Percentiles rank a stretch among this genome's conserved stretches.
These are phyloP conservation scores for Plagiodera versicolora DNA, from an alignment of 2,888 invertebrate genomes.

Conservation along the genomic window DNA sequence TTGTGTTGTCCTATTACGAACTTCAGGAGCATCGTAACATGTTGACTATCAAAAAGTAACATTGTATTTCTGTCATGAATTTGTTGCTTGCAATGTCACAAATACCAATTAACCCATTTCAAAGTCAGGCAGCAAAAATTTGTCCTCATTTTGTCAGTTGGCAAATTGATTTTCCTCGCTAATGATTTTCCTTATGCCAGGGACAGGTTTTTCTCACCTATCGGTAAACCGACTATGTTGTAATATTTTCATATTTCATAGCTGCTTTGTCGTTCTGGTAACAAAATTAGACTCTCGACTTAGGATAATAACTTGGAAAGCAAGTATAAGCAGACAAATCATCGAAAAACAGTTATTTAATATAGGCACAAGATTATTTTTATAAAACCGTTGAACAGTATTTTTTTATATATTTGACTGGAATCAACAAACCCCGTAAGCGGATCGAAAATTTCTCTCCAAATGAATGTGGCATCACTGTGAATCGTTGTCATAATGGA, in stretches of 20 bases:
- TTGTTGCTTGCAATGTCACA: neutral
- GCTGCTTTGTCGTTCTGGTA: conserved; percentile 21
- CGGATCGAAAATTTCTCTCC: no score
- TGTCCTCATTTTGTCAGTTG: conserved; percentile 11
- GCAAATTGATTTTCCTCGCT: conserved; percentile 28
- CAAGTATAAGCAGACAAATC: conserved; percentile 22
- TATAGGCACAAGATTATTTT: no score
- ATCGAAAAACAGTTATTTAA: conserved; percentile 19
- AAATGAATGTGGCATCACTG: no score
- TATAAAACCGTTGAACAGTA: no score
- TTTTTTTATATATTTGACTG: no score
- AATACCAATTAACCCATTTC: conserved; percentile 7
- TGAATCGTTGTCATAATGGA: no score
- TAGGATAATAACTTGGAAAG: conserved; percentile 23
- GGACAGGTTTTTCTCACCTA: conserved; percentile 31
- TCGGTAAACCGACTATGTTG: conserved; percentile 5
- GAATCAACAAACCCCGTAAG: no score
- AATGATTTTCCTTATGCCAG: conserved; percentile 31
- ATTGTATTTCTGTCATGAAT: no score
- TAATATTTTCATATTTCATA: conserved; percentile 30
- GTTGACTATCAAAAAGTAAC: no score
- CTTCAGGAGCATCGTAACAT: no score
- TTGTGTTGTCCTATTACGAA: no score
- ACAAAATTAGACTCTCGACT: conserved; percentile 28
- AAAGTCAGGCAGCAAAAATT: neutral